These are phyloP conservation scores for Stomatorhinus walkeri DNA, from an alignment of 2,797 vertebrate species.

Conservation along the genomic window DNA sequence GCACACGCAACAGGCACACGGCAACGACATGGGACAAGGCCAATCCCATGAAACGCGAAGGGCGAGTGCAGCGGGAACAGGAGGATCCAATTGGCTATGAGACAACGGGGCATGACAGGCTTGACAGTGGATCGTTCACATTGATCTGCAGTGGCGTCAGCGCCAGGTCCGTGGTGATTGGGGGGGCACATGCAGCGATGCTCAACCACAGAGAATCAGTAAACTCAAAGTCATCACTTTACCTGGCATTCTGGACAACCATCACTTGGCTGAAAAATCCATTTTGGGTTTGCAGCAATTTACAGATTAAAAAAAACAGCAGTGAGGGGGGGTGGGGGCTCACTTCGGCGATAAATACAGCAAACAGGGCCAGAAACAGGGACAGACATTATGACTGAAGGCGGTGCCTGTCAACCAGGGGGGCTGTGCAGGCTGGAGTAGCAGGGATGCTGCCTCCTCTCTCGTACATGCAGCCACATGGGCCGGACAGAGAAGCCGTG, in stretches of 20 bases:
- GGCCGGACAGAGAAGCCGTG: not conserved
- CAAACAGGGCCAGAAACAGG: constrained; percentile 32
- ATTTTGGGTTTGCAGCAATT: constrained; percentile 64
- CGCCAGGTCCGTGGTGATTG: not conserved
- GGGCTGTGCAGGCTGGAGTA: not conserved
- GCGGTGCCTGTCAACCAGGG: not conserved
- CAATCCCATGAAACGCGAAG: not conserved
- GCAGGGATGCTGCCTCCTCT: not conserved
- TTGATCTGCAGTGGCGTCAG: not conserved
- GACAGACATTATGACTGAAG: constrained; percentile 25
- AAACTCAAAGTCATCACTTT: constrained; percentile 57
- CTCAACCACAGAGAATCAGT: not conserved
- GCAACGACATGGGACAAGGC: not conserved
- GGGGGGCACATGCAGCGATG: not conserved
- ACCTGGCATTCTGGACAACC: constrained; percentile 99
- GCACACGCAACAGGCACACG: not conserved
- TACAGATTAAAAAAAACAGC: constrained; percentile 65
- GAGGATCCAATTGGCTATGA: not conserved
- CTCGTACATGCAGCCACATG: not conserved
- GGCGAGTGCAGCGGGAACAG: not conserved
- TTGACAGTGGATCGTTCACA: not conserved
- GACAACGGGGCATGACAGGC: not conserved
- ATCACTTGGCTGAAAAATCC: constrained; percentile 96
- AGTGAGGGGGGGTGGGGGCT: constrained; percentile 55
- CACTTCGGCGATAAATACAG: not conserved